Conservation (phyloP, 2,797 vertebrate species). For the Anguilla megastoma region DNA sequence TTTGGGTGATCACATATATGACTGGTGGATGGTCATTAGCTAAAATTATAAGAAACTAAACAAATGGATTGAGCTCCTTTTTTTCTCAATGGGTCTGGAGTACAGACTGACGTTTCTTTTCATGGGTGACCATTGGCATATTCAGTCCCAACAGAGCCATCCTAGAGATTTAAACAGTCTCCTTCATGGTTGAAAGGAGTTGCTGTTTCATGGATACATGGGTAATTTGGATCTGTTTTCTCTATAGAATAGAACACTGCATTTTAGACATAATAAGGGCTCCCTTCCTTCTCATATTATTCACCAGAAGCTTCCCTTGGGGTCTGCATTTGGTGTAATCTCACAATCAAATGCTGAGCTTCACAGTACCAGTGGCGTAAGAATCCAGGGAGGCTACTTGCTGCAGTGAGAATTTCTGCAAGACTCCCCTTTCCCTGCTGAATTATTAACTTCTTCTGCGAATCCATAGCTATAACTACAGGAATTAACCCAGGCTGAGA, state of each 20-base stretch:
- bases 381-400: not conserved
- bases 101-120: not conserved
- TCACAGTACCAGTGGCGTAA: not conserved
- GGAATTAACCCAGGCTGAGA: slow-evolving; percentile 47
- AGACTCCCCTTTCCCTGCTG: slow-evolving; percentile 11
- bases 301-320: not conserved
- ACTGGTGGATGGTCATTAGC: not conserved
- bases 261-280: not conserved
- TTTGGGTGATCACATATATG: slow-evolving; percentile 14
- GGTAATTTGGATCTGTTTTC: not conserved
- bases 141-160: slow-evolving; percentile 13
- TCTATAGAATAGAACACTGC: not conserved
- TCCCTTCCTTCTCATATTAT: not conserved
- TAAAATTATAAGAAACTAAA: not conserved
- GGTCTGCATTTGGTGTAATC: slow-evolving; percentile 1
- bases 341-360: not conserved
- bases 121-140: not conserved
- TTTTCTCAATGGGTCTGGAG: not conserved
- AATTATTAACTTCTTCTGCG: not conserved
- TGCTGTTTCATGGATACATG: not conserved
- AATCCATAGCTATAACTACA: slow-evolving; percentile 25
- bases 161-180: slow-evolving; percentile 2
- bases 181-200: not conserved
- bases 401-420: not conserved
- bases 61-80: not conserved